Evolutionary conservation across 2,113 vertebrate genomes (phyloP).

Genomic region (Larimichthys polyactis): DNA sequence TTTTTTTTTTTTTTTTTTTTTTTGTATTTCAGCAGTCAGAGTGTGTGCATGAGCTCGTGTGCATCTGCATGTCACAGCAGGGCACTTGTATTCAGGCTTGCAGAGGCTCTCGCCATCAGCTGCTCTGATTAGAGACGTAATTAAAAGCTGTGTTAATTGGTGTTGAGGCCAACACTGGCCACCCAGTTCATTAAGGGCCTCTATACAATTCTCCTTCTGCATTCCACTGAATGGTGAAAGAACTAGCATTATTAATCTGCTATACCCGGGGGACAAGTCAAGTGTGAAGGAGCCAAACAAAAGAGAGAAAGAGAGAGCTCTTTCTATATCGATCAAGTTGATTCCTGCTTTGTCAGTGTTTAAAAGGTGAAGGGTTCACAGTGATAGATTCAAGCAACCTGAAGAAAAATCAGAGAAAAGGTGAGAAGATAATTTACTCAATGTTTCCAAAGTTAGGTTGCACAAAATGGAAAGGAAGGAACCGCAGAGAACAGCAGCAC

Average conservation of each 20-base stretch:
- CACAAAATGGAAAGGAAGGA: constrained; percentile 2
- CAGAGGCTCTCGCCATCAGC: constrained; percentile 88
- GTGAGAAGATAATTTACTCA: constrained; percentile 25
- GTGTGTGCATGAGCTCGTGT: constrained; percentile 28
- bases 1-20: not conserved
- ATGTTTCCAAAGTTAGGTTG: constrained; percentile 15
- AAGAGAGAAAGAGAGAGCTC: constrained; percentile 21
- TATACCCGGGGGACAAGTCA: constrained; percentile 84
- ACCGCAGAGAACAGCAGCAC: not conserved
- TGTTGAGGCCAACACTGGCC: constrained; percentile 88
- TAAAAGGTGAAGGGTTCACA: constrained; percentile 37
- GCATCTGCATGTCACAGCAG: constrained; percentile 71
- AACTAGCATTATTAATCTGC: constrained; percentile 88
- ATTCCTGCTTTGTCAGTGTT: constrained; percentile 60
- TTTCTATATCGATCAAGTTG: constrained; percentile 64
- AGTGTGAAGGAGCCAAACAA: constrained; percentile 82
- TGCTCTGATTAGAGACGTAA: constrained; percentile 93
- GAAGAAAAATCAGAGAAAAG: constrained; percentile 26
- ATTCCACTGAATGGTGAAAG: constrained; percentile 80
- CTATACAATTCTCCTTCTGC: constrained; percentile 69
- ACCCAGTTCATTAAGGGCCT: constrained; percentile 89
- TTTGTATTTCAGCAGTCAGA: not conserved
- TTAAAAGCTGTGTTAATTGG: constrained; percentile 98
- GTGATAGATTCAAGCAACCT: constrained; percentile 57
- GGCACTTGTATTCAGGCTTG: constrained; percentile 52